These are phyloP conservation scores for Micrasema longulum DNA, from an alignment of 1,140 invertebrate genomes.

Conservation along the genomic window DNA sequence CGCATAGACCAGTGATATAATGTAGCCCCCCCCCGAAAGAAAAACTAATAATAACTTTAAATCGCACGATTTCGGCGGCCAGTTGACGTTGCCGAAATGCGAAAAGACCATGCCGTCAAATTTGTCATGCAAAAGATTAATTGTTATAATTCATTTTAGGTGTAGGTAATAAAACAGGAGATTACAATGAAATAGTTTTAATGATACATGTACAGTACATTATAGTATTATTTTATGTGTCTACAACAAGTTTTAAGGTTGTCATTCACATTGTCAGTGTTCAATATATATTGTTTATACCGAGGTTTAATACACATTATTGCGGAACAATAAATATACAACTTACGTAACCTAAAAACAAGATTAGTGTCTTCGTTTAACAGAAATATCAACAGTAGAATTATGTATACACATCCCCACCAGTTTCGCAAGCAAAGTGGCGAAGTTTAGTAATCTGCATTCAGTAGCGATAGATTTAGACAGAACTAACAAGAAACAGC, in stretches of 20 bases:
- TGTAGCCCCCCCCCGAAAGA: neutral
- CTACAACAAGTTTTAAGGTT: conserved; percentile 57
- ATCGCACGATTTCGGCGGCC: neutral
- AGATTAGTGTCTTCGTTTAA: conserved; percentile 16
- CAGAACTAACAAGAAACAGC: too few species aligned
- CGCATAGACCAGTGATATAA: neutral
- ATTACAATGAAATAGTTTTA: conserved; percentile 51
- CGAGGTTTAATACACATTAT: conserved; percentile 24
- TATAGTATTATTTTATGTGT: conserved; percentile 57
- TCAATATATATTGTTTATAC: conserved; percentile 19
- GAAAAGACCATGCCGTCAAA: neutral
- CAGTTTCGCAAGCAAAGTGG: neutral
- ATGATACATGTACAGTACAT: conserved; percentile 47
- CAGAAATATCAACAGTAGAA: conserved; percentile 28
- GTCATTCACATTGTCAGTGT: conserved; percentile 30
- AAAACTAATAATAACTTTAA: neutral
- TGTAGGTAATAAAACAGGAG: conserved; percentile 7
- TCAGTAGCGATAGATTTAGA: too few species aligned
- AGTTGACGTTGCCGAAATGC: neutral
- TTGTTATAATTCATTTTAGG: neutral
- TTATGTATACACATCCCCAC: neutral
- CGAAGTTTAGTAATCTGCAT: too few species aligned
- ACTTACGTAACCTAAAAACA: conserved; percentile 26
- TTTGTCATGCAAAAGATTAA: neutral
- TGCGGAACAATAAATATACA: conserved; percentile 24